A percentile compares a stretch with the other conserved stretches of the same genome.
Evolutionary conservation across 2,888 invertebrate species (phyloP).

Genomic region (Cantharis rustica): DNA sequence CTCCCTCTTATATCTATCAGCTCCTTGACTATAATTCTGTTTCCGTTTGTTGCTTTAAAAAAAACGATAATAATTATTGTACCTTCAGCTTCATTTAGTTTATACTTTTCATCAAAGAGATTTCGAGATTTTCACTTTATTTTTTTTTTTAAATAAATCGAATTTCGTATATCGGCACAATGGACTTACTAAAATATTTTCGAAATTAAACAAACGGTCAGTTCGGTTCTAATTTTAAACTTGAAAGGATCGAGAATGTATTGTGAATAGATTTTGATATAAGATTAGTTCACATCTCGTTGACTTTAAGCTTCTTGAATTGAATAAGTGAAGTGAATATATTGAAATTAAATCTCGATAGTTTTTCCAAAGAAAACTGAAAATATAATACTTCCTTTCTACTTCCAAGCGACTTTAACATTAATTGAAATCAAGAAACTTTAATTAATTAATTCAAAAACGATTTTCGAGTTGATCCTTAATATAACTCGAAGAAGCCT

Average conservation of each 20-base stretch:
- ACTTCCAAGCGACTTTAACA: background rate
- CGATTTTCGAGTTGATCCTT: background rate
- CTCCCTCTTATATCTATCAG: too few species aligned
- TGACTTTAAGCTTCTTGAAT: constrained; percentile 5
- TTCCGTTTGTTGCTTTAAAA: too few species aligned
- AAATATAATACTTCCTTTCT: background rate
- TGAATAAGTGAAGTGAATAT: constrained; percentile 10
- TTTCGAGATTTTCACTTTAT: background rate
- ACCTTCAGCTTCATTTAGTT: background rate
- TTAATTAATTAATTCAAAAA: background rate
- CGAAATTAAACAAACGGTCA: background rate
- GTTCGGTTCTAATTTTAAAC: background rate
- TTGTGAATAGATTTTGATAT: constrained; percentile 10
- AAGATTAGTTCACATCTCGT: constrained; percentile 9
- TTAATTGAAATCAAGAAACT: background rate
- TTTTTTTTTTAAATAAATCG: background rate
- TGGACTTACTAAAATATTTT: background rate
- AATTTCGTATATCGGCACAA: background rate
- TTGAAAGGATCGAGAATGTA: constrained; percentile 3
- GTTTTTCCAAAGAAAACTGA: background rate
- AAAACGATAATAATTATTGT: background rate
- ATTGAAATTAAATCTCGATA: constrained; percentile 1
- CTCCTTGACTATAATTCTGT: too few species aligned
- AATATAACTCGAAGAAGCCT: background rate
- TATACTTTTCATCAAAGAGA: background rate